Base-by-base conservation (phyloP, 2,797 vertebrate genomes). In the Tragopan temminckii region DNA sequence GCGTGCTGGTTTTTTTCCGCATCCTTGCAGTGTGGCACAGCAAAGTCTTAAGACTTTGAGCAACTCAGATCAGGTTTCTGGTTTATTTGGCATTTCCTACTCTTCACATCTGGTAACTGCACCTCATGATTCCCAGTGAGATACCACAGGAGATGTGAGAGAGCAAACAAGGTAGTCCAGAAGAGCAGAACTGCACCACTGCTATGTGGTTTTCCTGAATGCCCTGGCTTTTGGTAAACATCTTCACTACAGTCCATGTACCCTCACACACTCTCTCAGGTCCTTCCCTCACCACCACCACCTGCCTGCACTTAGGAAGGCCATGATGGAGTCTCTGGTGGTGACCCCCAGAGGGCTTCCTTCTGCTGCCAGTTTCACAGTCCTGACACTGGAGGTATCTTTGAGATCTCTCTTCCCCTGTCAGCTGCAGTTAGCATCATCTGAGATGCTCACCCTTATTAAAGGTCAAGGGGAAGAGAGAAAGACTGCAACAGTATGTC, bases 401-500 rank as follows among this genome's bases (percentile, higher is more conserved):
- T 38, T 63, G 72, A 88, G 69, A 91, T 43, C 58, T 85, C 53
- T 70, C 8, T 42, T 53, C 53, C 29, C 66, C 88, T 88, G 72
- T 52, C 89, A 88, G 23, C 80, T 71, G 9, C 31, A 50, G 35
- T 36, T 78, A 69, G 50, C 71, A 89, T 85, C 85, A 90, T 3
- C 53, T 13, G 48, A 87, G 43, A 33, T 57, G 36, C 53, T 96
- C 68, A 36, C 11, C 61, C 66, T 55, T 79, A 9, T 33, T 83
- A 93, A 95, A 92, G 87, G 94, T 92, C 85, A 92, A 91, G 58
- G 35, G 18, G 18, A 87, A 80, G 59, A 85, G 4, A 5, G 61
- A 92, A 50, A 89, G 9, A 33, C 58, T 66, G 64, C 66, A 53
- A 42, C 21, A 68, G 40, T n/a, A 9, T 31, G 66, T 24, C 72